Evolutionary conservation across 2,113 vertebrate species (phyloP), one percentile per base, ranked within the genome.

Genomic region (Donacobius atricapilla): DNA sequence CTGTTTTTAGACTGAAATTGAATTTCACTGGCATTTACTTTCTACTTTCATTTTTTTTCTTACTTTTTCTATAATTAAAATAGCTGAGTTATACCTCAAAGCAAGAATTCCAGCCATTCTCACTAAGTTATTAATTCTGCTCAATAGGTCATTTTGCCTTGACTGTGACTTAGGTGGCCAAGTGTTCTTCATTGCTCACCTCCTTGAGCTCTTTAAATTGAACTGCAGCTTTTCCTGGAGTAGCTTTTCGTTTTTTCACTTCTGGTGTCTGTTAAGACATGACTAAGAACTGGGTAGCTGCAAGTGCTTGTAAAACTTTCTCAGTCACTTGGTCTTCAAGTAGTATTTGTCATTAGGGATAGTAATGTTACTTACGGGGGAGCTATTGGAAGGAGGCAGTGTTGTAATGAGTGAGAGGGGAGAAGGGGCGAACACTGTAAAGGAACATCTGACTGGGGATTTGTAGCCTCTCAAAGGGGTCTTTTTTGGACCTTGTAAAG

Each of bases 21-120:
- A 94, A 83, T 94, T 95, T 75, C 56, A 68, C 37, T 95, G 76
- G 79, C 75, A 90, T 96, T 96, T 88, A 81, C 28, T 83, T 94
- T 92, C 86, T 88, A 51, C 76, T 90, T 95, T 61, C 51, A 89
- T 14, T 14, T 0, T 71, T 91, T 91, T 83, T 56, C 11, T 75
- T 86, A 48, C 9, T 76, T 93, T 73, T 94, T 76, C 39, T 80
- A 28, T 50, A 63, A 5, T 90, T 85, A 90, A 83, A 95, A 88
- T 70, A 93, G 47, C 42, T 50, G n/a, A n/a, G n/a, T n/a, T n/a
- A n/a, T 69, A 45, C 22, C 37, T 66, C 54, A 81, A 77, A 77
- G 28, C 25, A 83, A 75, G 75, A 78, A 64, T 83, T 90, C 22
- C 78, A 77, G 0, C 22, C 71, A 31, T 69, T 66, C 48, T 83